phyloP scores from a whole-genome alignment of 1,140 invertebrate species.

The Drosophila sulfurigaster region DNA sequence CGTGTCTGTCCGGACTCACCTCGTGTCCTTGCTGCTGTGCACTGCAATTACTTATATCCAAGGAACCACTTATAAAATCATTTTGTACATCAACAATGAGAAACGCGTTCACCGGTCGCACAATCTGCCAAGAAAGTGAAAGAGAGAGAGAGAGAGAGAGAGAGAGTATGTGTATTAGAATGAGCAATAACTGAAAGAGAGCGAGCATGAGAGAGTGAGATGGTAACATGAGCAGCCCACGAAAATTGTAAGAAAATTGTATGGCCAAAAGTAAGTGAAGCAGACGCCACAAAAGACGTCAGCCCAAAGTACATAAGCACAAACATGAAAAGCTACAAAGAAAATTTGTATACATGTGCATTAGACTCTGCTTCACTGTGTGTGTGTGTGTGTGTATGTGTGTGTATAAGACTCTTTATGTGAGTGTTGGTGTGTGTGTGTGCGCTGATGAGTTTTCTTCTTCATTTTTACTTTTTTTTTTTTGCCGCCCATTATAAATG shows the following conservation, averaged over 20 bases:
- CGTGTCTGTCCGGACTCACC: slow-evolving; percentile 85
- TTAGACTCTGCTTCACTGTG: slow-evolving; percentile 39
- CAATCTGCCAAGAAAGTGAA: slow-evolving; percentile 87
- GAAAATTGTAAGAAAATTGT: slow-evolving; percentile 80
- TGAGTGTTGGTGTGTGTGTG: slow-evolving; percentile 38
- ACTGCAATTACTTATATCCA: slow-evolving; percentile 96
- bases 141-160: slow-evolving; percentile 39
- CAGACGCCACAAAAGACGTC: slow-evolving; percentile 72
- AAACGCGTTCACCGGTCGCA: slow-evolving; percentile 95
- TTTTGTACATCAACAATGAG: slow-evolving; percentile 99
- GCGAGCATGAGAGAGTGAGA: neutral
- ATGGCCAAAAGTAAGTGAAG: slow-evolving; percentile 75
- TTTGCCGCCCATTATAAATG: slow-evolving; percentile 76
- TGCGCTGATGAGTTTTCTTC: slow-evolving; percentile 74
- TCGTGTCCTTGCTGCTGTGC: slow-evolving; percentile 96
- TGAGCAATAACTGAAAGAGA: slow-evolving; percentile 35
- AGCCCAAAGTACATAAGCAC: slow-evolving; percentile 56
- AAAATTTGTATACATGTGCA: slow-evolving; percentile 80
- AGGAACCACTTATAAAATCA: slow-evolving; percentile 97
- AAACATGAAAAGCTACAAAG: slow-evolving; percentile 83
- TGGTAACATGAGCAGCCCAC: slow-evolving; percentile 56
- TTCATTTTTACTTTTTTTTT: slow-evolving; percentile 46
- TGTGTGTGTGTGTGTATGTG: slow-evolving; percentile 12
- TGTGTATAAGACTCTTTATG: neutral
- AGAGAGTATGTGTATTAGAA: slow-evolving; percentile 24